These are phyloP conservation scores for Montipora efflorescens DNA, from an alignment of 64 coral and sea anemone species.

Conservation along the genomic window DNA sequence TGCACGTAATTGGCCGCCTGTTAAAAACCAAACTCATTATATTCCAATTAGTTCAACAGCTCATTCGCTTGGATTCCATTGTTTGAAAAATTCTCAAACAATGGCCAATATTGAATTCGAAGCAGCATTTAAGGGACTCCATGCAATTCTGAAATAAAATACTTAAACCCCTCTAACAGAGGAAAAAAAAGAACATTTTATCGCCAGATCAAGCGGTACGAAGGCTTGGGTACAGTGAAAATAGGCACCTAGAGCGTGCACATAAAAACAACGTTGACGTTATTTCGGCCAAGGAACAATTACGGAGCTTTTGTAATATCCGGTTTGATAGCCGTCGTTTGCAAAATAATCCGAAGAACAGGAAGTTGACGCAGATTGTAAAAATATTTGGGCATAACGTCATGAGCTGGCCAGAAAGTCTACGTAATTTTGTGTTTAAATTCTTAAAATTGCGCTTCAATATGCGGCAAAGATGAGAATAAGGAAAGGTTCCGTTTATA, in stretches of 20 bases:
- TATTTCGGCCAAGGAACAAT: too few relatives aligned
- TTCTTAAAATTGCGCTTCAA: neutral
- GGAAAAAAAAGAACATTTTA: neutral
- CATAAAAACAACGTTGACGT: neutral
- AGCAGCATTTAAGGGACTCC: neutral
- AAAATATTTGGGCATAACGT: neutral
- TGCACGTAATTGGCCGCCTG: conserved; percentile 18
- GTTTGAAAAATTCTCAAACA: neutral
- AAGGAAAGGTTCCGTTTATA: neutral
- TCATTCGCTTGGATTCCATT: conserved; percentile 20
- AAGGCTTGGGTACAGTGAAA: neutral
- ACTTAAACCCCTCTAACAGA: neutral
- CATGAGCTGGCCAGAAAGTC: neutral
- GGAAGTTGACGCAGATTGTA: neutral
- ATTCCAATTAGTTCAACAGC: conserved; percentile 37
- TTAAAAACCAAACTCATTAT: conserved; percentile 30
- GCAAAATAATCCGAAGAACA: neutral
- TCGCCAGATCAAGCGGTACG: neutral
- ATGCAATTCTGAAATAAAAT: neutral
- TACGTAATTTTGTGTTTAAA: neutral
- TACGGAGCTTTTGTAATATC: neutral
- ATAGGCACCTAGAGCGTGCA: neutral
- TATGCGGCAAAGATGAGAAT: neutral
- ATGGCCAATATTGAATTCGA: conserved; percentile 16
- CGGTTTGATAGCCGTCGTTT: neutral